These are phyloP conservation scores for Spongia lamella DNA, from an alignment of 37 sponge, comb jelly and placozoan species.

Conservation along the genomic window DNA sequence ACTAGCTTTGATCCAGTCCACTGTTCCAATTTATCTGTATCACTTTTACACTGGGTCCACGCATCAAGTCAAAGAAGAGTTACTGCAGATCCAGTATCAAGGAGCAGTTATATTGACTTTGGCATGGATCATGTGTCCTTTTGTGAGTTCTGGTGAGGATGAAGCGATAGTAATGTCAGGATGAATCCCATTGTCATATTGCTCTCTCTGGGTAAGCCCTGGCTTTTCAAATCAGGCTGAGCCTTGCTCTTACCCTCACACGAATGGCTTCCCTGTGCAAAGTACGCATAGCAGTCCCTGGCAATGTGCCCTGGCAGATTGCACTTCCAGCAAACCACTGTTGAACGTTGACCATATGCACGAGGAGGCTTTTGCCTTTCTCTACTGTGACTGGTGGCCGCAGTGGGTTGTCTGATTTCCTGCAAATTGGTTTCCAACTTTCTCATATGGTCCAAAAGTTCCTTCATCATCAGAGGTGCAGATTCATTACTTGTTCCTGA, in stretches of 20 bases:
- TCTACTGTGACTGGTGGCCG: too few relatives aligned
- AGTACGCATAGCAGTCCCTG: background rate
- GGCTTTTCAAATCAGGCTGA: background rate
- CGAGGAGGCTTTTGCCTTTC: background rate
- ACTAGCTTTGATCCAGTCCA: background rate
- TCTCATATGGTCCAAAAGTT: background rate
- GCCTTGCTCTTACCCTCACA: background rate
- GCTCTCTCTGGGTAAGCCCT: background rate
- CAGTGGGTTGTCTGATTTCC: too few relatives aligned
- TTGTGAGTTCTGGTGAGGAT: background rate
- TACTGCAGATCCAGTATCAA: slow-evolving; percentile 1
- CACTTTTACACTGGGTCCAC: background rate
- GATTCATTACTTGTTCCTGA: background rate
- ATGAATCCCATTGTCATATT: background rate
- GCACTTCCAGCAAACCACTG: background rate
- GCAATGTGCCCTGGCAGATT: background rate
- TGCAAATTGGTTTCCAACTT: background rate
- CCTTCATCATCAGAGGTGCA: background rate
- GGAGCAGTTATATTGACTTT: background rate
- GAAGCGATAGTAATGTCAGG: background rate
- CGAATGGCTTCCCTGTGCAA: background rate
- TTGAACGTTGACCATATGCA: background rate
- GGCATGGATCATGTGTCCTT: background rate
- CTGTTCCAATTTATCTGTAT: background rate
- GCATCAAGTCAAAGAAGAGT: background rate